Percentiles rank a stretch among this genome's conserved stretches.
phyloP scores from a whole-genome alignment of 2,113 vertebrate species.

The Pleuronectes platessa region DNA sequence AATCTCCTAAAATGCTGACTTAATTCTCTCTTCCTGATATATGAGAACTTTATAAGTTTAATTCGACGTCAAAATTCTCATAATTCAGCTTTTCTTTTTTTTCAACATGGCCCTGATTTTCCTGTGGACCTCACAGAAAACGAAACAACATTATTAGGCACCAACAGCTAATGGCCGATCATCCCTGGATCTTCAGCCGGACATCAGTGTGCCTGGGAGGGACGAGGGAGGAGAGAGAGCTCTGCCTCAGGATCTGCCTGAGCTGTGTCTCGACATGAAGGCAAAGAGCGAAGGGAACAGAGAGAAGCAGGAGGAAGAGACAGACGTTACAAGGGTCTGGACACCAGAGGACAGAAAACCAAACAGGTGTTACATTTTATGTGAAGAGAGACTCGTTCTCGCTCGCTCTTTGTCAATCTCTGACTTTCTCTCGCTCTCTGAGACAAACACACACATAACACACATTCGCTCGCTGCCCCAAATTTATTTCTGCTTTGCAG shows the following conservation, averaged over 20 bases:
- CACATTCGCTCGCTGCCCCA: constrained; percentile 34
- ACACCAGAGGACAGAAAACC: constrained; percentile 33
- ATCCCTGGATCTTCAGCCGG: constrained; percentile 7
- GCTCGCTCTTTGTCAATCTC: constrained; percentile 11
- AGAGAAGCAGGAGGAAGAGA: not conserved
- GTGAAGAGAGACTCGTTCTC: constrained; percentile 1
- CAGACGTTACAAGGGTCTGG: constrained; percentile 12
- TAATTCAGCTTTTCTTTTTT: too few relatives aligned
- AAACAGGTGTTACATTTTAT: constrained; percentile 51
- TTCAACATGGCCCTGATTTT: too few relatives aligned
- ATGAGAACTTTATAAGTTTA: too few relatives aligned
- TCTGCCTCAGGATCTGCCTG: constrained; percentile 1
- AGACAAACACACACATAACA: constrained; percentile 36
- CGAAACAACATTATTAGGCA: not conserved
- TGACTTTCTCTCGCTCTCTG: constrained; percentile 6
- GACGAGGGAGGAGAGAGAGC: constrained; percentile 8
- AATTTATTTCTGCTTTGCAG: constrained; percentile 65
- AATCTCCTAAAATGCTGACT: too few relatives aligned
- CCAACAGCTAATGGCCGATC: constrained; percentile 2
- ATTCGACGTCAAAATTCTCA: too few relatives aligned
- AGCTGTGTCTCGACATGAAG: constrained; percentile 21
- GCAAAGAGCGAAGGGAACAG: constrained; percentile 21
- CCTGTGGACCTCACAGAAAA: too few relatives aligned
- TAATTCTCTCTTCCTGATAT: too few relatives aligned
- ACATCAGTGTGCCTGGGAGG: not conserved